Conservation (phyloP, 2,797 vertebrate species). For the Liparis tanakae region DNA sequence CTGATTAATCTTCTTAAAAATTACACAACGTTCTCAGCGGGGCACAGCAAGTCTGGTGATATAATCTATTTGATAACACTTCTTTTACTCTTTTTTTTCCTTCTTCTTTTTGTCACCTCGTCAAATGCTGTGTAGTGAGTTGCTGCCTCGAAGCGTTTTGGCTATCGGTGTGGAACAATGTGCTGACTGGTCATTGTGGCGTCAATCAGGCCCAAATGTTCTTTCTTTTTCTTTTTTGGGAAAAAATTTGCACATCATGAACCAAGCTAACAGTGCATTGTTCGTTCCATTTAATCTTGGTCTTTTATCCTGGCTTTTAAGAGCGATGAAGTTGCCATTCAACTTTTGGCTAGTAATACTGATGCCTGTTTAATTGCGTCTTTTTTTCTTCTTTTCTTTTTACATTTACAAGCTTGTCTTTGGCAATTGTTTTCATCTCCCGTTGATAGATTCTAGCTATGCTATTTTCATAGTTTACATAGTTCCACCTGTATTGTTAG, state of each 20-base stretch:
- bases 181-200: constrained; percentile 10
- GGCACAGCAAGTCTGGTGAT: constrained; percentile 18
- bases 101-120: constrained; percentile 38
- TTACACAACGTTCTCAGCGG: constrained; percentile 34
- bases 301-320: constrained; percentile 20
- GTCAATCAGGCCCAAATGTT: constrained; percentile 9
- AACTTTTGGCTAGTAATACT: constrained; percentile 5
- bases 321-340: constrained; percentile 26
- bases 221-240: background rate
- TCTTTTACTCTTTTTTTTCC: background rate
- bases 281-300: constrained; percentile 18
- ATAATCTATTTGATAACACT: constrained; percentile 40
- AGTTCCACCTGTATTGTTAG: background rate
- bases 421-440: constrained; percentile 6
- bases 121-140: constrained; percentile 23
- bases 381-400: background rate
- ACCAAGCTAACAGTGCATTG: background rate
- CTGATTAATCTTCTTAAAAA: constrained; percentile 32
- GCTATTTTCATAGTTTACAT: background rate
- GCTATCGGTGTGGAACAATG: constrained; percentile 30
- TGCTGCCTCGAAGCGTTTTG: constrained; percentile 36
- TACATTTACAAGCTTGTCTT: constrained; percentile 10
- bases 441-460: background rate
- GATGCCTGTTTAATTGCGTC: constrained; percentile 26
- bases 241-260: constrained; percentile 1